Evolutionary conservation across 2,113 vertebrate species (phyloP), one percentile per base, ranked within the genome.

Genomic region (Turnix velox): DNA sequence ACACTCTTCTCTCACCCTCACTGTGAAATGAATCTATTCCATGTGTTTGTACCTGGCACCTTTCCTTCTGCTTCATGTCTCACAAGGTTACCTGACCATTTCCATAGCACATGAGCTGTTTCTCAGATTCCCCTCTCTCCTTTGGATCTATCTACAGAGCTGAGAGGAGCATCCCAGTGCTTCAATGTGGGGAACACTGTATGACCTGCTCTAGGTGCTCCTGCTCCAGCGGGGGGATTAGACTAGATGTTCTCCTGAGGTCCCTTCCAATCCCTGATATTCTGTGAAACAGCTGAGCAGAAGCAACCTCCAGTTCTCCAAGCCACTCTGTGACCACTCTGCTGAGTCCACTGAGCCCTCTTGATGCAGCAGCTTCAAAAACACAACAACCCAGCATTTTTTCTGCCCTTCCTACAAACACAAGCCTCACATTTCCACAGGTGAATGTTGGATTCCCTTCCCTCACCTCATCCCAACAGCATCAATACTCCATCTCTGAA

Each of bases 101-200:
- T 42, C 15, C 22, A 18, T 0, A 42, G 33, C 1, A 25, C 48
- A 10, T 20, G 80, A 86, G 48, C 51, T 57, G 68, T 8, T 88
- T 42, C 75, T 55, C 69, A n/a, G 65, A 27, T 18, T 71, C 63
- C 6, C 19, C 0, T 22, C 45, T 40, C 58, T 31, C 7, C 0
- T 8, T 2, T 15, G 3, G 2, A 40, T 43, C 65, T 30, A 11
- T 4, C 88, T 27, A 20, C 1, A 0, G 2, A 8, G 63, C 37
- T 55, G 59, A 35, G 40, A 54, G 14, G 65, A 90, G 51, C 79
- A 49, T n/a, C 52, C 39, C 48, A 8, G 58, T 4, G 25, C 49
- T 46, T 28, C 49, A 18, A 69, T 58, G 57, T 55, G 39, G 43
- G 39, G 67, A 62, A n/a, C 20, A 13, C n/a, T n/a, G n/a, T n/a